Evolutionary conservation across 2,113 vertebrate species (phyloP), one percentile per base, ranked within the genome.

Genomic region (Eonycteris spelaea): DNA sequence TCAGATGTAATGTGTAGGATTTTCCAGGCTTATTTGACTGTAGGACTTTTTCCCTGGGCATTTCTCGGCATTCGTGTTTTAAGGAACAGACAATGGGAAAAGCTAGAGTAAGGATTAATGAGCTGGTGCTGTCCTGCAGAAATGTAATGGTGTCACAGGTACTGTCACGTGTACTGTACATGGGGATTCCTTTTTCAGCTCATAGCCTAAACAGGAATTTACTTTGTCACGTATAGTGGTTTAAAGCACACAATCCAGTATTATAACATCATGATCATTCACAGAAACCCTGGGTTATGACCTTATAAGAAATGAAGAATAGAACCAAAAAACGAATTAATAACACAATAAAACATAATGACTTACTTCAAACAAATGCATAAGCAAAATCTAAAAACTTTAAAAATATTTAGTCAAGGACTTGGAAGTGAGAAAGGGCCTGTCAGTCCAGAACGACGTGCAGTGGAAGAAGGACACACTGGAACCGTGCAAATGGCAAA

Each of bases 331-430:
- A 86, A 75, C 5, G 7, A 86, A 68, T 45, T 84, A 28, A 43
- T 33, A 5, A 38, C 63, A 43, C 55, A 38, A 68, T 45, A 35
- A 86, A 86, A 24, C 16, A 30, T 28, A 67, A 68, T 33, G 75
- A 48, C 59, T 94, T 94, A 92, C 22, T 92, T 89, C 57, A 97
- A 80, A 53, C 59, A 93, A 51, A 79, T 71, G 11, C 40, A 67
- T 40, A 71, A 40, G 9, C 12, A 43, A 86, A 74, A 65, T 71
- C n/a, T 71, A 75, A 90, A 19, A 16, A 18, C 28, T 93, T 48
- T 68, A 16, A 67, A 90, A 90, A 83, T 68, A 86, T 61, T 59
- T 48, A 75, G 57, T 33, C 40, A 86, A 93, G n/a, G 67, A 21
- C 13, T 3, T 59, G 96, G 45, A 82, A 77, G 78, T 63, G 75